Conservation (phyloP, 2,888 invertebrate genomes). For the Sycophila texana region DNA sequence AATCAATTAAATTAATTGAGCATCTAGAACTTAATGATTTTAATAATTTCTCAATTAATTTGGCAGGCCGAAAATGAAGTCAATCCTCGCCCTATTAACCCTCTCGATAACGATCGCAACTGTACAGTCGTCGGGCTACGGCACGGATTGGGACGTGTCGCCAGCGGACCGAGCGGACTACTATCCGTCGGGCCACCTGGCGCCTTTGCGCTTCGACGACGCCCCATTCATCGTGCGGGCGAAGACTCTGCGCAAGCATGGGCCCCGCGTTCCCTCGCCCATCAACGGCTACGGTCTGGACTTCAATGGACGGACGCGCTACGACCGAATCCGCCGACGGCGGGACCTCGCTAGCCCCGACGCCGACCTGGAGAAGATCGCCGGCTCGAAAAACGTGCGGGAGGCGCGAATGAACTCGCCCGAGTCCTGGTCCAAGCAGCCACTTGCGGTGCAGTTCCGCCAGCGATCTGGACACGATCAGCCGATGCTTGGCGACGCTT, state of each 20-base stretch:
- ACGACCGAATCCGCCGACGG: constrained; percentile 57
- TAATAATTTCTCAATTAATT: not conserved
- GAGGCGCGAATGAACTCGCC: constrained; percentile 67
- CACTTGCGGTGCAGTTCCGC: constrained; percentile 69
- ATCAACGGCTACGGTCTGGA: constrained; percentile 3
- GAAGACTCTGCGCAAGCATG: constrained; percentile 49
- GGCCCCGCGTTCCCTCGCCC: constrained; percentile 56
- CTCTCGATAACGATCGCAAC: not conserved
- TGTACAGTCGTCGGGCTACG: constrained; percentile 49
- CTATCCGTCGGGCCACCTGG: constrained; percentile 58
- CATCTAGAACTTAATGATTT: not conserved
- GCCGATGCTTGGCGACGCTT: not conserved
- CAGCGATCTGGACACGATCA: constrained; percentile 65
- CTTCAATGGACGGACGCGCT: not conserved
- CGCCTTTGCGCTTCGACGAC: constrained; percentile 64
- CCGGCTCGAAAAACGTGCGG: constrained; percentile 64
- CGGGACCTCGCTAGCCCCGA: constrained; percentile 60
- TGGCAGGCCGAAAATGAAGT: constrained; percentile 15
- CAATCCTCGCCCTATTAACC: constrained; percentile 1
- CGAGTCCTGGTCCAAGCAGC: constrained; percentile 70
- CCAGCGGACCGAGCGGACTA: constrained; percentile 61
- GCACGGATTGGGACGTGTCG: constrained; percentile 68
- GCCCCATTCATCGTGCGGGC: constrained; percentile 68
- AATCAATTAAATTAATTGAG: not conserved
- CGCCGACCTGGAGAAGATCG: constrained; percentile 66